These are phyloP conservation scores for Drosophila sp. DNA, from an alignment of 1,140 invertebrate species.

Conservation along the genomic window DNA sequence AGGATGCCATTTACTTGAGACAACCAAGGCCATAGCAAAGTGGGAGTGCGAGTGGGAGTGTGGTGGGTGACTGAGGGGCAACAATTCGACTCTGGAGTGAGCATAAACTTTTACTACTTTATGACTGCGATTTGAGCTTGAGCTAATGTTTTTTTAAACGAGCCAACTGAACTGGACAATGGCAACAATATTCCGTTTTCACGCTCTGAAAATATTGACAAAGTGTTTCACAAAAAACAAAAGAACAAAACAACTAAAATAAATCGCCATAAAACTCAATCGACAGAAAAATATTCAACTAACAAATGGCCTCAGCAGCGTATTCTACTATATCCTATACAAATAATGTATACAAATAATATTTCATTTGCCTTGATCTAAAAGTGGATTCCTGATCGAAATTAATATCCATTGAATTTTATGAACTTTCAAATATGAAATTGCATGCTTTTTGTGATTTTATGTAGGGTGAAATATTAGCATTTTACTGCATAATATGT, in stretches of 20 bases:
- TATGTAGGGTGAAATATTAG: no score
- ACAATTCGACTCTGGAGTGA: conserved; percentile 5
- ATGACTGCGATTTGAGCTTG: conserved; percentile 43
- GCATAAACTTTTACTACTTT: conserved; percentile 54
- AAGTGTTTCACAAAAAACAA: background rate
- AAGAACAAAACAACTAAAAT: background rate
- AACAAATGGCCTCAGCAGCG: background rate
- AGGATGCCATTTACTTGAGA: conserved; percentile 48
- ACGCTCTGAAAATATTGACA: conserved; percentile 14
- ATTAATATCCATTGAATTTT: no score
- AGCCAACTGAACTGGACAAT: conserved; percentile 29
- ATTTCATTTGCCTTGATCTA: no score
- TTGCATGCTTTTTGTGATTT: no score
- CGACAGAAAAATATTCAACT: background rate
- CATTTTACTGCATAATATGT: no score
- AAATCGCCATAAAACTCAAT: background rate
- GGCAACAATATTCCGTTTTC: background rate
- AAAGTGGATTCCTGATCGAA: no score
- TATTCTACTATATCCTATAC: no score
- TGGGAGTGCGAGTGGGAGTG: background rate
- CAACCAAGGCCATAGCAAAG: conserved; percentile 7
- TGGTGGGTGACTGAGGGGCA: background rate
- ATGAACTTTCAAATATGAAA: no score
- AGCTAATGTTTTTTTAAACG: conserved; percentile 78
- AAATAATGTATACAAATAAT: no score